Evolutionary conservation across 2,888 invertebrate species (phyloP).

Genomic region (Cantharis rustica): DNA sequence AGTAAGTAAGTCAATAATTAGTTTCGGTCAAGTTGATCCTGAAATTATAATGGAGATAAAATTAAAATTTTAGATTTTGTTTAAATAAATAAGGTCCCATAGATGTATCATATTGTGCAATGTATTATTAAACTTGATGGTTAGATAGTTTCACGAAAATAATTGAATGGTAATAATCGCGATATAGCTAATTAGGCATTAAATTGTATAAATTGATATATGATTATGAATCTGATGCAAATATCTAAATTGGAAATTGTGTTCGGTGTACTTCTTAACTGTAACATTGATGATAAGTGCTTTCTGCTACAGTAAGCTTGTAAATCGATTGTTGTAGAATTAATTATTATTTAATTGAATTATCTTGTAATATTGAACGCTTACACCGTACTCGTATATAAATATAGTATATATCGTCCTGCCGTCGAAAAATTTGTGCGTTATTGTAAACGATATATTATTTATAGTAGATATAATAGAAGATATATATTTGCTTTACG

Average conservation of each 20-base stretch:
- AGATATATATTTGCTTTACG: neutral
- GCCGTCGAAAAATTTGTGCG: neutral
- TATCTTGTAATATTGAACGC: neutral
- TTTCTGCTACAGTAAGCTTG: neutral
- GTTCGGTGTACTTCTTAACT: neutral
- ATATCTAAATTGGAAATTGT: neutral
- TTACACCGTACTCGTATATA: neutral
- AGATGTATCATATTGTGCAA: too few relatives aligned
- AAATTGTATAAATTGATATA: neutral
- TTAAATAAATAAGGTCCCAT: too few relatives aligned
- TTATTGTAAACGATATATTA: neutral
- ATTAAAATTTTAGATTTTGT: too few relatives aligned
- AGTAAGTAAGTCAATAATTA: too few relatives aligned
- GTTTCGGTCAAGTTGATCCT: too few relatives aligned
- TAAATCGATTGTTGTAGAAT: neutral
- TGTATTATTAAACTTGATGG: neutral
- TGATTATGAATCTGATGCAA: neutral
- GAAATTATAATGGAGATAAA: too few relatives aligned
- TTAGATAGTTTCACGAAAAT: neutral
- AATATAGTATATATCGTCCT: neutral
- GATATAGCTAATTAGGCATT: neutral
- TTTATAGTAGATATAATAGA: neutral
- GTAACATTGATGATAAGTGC: neutral
- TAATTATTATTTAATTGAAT: neutral
- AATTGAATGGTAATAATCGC: neutral